Percentiles rank a stretch among this genome's conserved stretches.
Conservation (phyloP, 1,140 invertebrate genomes). For the Paraescarpia echinospica region DNA sequence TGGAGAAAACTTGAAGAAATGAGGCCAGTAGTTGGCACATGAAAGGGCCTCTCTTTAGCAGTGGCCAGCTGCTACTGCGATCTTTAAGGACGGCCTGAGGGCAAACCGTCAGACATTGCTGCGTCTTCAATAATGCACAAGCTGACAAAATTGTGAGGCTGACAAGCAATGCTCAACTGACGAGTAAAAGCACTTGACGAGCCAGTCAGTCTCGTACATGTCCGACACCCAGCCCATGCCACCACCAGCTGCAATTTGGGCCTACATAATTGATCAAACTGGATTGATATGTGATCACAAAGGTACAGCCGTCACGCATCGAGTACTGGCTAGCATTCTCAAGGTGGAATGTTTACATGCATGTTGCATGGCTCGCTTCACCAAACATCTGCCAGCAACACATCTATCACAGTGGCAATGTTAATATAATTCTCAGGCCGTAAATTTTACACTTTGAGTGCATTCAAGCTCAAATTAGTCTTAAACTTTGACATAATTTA, state of each 20-base stretch:
- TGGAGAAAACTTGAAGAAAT: neutral
- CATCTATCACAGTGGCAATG: neutral
- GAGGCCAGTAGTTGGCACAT: neutral
- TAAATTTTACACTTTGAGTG: neutral
- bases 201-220: neutral
- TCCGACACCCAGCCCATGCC: neutral
- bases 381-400: neutral
- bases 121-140: neutral
- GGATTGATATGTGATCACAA: neutral
- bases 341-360: neutral
- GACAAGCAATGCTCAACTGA: neutral
- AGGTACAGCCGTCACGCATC: neutral
- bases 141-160: neutral
- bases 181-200: neutral
- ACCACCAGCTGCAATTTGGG: neutral
- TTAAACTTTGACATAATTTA: neutral
- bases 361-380: no score
- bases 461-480: neutral
- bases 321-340: neutral
- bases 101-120: neutral
- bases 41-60: neutral
- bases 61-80: neutral
- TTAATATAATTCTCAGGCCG: neutral
- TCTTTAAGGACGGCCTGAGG: neutral
- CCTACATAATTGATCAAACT: constrained; percentile 6